A percentile compares a stretch with the other conserved stretches of the same genome.
phyloP scores from a whole-genome alignment of 2,797 vertebrate genomes.

The Scarus forsteni region DNA sequence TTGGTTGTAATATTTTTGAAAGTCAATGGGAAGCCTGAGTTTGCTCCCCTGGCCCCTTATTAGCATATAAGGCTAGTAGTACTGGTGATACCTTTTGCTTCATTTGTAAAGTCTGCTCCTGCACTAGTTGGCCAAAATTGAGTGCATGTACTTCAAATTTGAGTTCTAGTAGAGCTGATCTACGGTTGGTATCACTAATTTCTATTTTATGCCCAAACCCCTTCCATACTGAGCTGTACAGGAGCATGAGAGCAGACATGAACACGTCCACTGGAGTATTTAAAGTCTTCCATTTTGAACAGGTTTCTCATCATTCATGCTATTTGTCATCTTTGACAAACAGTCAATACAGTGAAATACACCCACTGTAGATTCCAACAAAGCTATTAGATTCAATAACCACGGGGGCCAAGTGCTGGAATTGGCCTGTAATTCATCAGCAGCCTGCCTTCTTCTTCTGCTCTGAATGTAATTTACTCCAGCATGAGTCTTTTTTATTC shows the following conservation, averaged over 20 bases:
- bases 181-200: too few species aligned
- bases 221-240: too few species aligned
- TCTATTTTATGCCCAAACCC: too few species aligned
- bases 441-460: constrained; percentile 23
- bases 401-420: constrained; percentile 29
- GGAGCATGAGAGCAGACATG: neutral
- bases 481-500: constrained; percentile 26
- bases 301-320: neutral
- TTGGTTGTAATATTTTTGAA: too few species aligned
- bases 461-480: constrained; percentile 61
- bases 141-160: too few species aligned
- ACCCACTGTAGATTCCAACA: constrained; percentile 43
- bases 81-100: too few species aligned
- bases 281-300: neutral
- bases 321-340: constrained; percentile 27
- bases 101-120: too few species aligned
- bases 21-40: too few species aligned
- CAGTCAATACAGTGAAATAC: constrained; percentile 26
- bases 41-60: too few species aligned
- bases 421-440: constrained; percentile 59
- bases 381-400: constrained; percentile 63
- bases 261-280: constrained; percentile 2
- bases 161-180: too few species aligned
- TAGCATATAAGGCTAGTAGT: too few species aligned
- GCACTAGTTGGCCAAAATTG: too few species aligned